A percentile compares a stretch with the other conserved stretches of the same genome.
Evolutionary conservation across 2,113 vertebrate genomes (phyloP).

Genomic region (Desmodus rotundus): DNA sequence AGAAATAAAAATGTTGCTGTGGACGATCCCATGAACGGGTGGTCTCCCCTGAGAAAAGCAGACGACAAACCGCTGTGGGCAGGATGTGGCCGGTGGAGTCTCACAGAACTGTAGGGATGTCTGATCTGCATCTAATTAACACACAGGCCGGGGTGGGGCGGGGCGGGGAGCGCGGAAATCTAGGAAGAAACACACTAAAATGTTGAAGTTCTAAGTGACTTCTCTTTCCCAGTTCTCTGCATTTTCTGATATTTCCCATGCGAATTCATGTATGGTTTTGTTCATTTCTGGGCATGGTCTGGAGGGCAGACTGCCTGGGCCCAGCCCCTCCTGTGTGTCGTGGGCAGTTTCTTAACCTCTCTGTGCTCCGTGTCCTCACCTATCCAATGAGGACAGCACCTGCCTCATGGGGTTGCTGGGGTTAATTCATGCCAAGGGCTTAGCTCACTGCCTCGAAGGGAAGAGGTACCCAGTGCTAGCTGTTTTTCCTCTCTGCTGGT

Average conservation of each 20-base stretch:
- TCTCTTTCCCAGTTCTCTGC: neutral
- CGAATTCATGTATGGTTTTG: neutral
- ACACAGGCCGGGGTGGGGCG: fast-evolving
- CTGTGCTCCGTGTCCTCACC: neutral
- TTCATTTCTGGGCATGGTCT: neutral
- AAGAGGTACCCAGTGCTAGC: neutral
- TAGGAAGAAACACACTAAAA: neutral
- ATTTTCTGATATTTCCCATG: neutral
- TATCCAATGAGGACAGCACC: neutral
- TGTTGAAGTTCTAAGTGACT: neutral
- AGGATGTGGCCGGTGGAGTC: fast-evolving
- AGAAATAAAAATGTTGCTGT: fast-evolving
- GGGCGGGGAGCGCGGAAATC: neutral
- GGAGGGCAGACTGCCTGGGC: neutral
- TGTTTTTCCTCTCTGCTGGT: neutral
- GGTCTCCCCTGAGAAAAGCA: neutral
- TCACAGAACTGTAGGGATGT: fast-evolving
- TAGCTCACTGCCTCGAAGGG: neutral
- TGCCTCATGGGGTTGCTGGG: neutral
- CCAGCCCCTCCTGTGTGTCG: neutral
- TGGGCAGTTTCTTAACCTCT: neutral
- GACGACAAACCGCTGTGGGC: fast-evolving
- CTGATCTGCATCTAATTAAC: neutral
- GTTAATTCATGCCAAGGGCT: neutral
- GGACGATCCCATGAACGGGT: fast-evolving